phyloP scores from a whole-genome alignment of 2,113 vertebrate genomes.

The Gorsachius goisagi region DNA sequence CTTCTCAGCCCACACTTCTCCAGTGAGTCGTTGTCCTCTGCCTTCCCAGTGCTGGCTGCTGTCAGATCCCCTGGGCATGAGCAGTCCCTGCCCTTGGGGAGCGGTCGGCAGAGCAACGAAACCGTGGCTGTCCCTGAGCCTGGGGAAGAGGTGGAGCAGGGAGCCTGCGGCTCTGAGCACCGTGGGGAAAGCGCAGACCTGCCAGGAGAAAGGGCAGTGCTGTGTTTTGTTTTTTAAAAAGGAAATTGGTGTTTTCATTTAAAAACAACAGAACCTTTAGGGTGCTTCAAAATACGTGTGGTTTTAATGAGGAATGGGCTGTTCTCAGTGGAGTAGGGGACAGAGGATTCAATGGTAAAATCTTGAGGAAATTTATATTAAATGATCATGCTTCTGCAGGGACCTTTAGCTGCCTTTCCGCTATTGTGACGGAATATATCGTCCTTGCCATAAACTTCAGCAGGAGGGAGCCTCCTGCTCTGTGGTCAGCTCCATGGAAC shows the following conservation, averaged over 20 bases:
- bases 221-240: not conserved
- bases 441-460: no score
- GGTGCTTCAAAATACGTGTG: not conserved
- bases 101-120: not conserved
- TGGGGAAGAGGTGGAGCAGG: rapidly evolving
- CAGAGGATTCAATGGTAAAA: not conserved
- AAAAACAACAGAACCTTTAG: not conserved
- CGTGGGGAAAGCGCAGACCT: not conserved
- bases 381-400: not conserved
- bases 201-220: not conserved
- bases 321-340: not conserved
- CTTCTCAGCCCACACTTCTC: not conserved
- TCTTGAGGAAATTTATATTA: not conserved
- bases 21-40: not conserved
- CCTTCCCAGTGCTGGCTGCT: not conserved
- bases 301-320: not conserved
- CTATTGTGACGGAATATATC: not conserved
- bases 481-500: not conserved
- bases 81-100: not conserved
- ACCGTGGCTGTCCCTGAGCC: not conserved
- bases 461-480: not conserved
- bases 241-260: not conserved
- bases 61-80: not conserved
- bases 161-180: not conserved
- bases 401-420: not conserved